Evolutionary conservation across 1,140 invertebrate genomes (phyloP), one percentile per base, ranked within the genome.

Genomic region (Calephelis virginiensis): DNA sequence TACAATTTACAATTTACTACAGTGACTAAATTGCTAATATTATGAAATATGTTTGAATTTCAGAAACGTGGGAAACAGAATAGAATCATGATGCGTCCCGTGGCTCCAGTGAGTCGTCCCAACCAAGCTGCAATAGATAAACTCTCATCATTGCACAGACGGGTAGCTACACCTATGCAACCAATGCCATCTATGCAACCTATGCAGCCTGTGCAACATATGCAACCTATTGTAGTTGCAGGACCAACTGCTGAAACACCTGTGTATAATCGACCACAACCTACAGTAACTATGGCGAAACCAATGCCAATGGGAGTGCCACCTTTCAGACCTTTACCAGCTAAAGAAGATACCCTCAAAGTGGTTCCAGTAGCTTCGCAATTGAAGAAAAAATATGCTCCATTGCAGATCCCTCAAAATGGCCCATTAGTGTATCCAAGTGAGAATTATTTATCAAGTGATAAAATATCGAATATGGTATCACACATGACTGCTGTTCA

Each of bases 251-350:
- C 70, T 6, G 78, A 82, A 37, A 46, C 73, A 5, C 77, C 5
- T 66, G 68, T 17, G 65, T 70, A 13, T 43, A 72, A 63, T 8
- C 78, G 75, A 70, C 64, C 70, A 38, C 75, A 76, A 46, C 83
- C 84, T 3, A 71, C 80, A 0, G 81, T 93, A 60, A 92, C 92
- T 14, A 84, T 93, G 73, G 92, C 92, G 0, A 91, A 92, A 60
- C 92, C 92, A 0, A 75, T 93, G 69, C 89, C 92, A 0, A 81
- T 93, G 83, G 92, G 92, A 56, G 87, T 96, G 7, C 96, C 96
- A 17, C 93, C 95, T 0, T 97, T 96, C 78, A 95, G 94, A 73
- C 96, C 96, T 0, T 92, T 96, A 67, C 95, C 95, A 48, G 92
- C 94, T 2, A 94, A 94, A 63, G 85, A 91, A 73, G 86, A 88